phyloP scores from a whole-genome alignment of 2,797 vertebrate species.

The Rhincodon typus region DNA sequence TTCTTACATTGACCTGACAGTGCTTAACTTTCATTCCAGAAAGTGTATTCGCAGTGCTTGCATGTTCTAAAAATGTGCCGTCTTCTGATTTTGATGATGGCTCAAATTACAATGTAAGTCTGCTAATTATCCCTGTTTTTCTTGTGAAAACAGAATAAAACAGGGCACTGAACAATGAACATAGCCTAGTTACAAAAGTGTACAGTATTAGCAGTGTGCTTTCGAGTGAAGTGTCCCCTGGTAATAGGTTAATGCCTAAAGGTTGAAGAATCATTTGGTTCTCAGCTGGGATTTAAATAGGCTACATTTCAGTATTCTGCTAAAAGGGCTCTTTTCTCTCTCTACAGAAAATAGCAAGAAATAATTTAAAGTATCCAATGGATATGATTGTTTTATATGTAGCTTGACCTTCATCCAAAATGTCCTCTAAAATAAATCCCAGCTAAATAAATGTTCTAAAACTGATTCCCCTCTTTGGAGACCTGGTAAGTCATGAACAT shows the following conservation, averaged over 20 bases:
- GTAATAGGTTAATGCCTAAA: slow-evolving; percentile 5
- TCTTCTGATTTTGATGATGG: neutral
- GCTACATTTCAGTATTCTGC: neutral
- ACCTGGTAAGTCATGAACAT: too few relatives aligned
- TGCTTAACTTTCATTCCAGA: neutral
- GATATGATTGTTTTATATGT: neutral
- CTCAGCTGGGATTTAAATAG: neutral
- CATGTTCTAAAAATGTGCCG: neutral
- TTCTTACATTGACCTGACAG: neutral
- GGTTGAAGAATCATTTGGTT: slow-evolving; percentile 29
- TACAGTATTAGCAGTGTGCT: neutral
- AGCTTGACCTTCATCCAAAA: neutral
- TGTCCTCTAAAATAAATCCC: neutral
- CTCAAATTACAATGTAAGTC: neutral
- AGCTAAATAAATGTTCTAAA: neutral
- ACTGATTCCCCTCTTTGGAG: neutral
- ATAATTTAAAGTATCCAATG: neutral
- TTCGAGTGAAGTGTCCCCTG: neutral
- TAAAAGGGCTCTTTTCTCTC: neutral
- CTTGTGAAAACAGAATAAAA: neutral
- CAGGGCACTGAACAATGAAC: slow-evolving; percentile 7
- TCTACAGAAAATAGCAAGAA: neutral
- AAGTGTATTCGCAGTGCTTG: neutral
- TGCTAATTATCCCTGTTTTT: slow-evolving; percentile 9
- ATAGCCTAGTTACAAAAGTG: neutral